These are phyloP conservation scores for Platyscapa corneri DNA, from an alignment of 1,140 invertebrate genomes.

Conservation along the genomic window DNA sequence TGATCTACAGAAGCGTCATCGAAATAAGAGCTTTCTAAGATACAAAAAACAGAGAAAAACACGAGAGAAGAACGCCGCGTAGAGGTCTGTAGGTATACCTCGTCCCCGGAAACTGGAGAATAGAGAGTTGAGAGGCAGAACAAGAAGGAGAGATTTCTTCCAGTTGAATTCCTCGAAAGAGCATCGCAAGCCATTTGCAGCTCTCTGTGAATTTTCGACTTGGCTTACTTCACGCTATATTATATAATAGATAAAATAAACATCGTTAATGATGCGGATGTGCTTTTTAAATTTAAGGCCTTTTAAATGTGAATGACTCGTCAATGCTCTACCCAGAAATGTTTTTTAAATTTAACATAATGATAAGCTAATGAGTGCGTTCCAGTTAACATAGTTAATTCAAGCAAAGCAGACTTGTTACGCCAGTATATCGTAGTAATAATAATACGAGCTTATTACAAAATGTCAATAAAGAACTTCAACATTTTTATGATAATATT, in stretches of 20 bases:
- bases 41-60: slow-evolving; percentile 16
- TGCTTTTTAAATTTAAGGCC: no score
- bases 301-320: no score
- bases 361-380: no score
- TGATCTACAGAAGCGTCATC: slow-evolving; percentile 1
- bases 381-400: no score
- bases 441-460: no score
- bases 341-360: no score
- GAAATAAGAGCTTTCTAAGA: slow-evolving; percentile 37
- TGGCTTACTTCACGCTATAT: not conserved
- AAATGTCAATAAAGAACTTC: no score
- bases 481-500: no score
- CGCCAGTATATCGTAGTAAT: no score
- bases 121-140: slow-evolving; percentile 11
- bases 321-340: no score
- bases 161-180: slow-evolving; percentile 18
- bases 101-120: slow-evolving; percentile 7
- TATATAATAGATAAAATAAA: not conserved
- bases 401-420: no score
- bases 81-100: not conserved
- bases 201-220: not conserved
- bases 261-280: not conserved
- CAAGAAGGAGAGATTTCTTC: slow-evolving; percentile 23
- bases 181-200: not conserved
- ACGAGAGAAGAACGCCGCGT: not conserved